A percentile compares a stretch with the other conserved stretches of the same genome.
Evolutionary conservation across 1,140 invertebrate genomes (phyloP).

Genomic region (Cotesia typhae): DNA sequence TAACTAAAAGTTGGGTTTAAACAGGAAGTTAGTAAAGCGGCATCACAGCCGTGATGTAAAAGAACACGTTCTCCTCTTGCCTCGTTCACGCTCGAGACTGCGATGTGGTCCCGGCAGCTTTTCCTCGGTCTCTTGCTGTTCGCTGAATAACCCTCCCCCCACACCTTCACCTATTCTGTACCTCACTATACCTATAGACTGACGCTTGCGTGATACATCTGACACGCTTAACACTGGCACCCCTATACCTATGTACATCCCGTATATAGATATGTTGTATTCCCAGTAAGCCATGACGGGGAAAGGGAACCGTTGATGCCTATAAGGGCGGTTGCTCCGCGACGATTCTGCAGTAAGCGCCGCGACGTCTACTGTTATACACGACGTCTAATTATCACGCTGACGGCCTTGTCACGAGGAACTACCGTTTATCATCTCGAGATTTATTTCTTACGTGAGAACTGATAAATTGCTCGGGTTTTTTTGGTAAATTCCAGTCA

Average conservation of each 20-base stretch:
- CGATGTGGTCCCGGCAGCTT: slow-evolving; percentile 9
- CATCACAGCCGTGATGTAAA: slow-evolving; percentile 25
- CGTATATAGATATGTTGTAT: too few species aligned
- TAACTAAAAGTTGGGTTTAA: slow-evolving; percentile 30
- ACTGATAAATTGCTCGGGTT: too few species aligned
- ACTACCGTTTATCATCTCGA: not conserved
- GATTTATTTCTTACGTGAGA: too few species aligned
- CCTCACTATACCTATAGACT: not conserved
- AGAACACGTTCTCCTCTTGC: slow-evolving; percentile 14
- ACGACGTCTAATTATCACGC: not conserved
- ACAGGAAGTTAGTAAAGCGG: slow-evolving; percentile 30
- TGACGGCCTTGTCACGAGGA: slow-evolving; percentile 1
- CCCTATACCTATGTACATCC: too few species aligned
- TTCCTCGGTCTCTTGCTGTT: not conserved
- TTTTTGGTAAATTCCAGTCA: too few species aligned
- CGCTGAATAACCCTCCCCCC: too few species aligned
- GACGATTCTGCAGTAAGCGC: slow-evolving; percentile 62
- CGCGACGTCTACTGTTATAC: slow-evolving; percentile 53
- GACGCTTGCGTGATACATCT: slow-evolving; percentile 28
- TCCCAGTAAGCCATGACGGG: slow-evolving; percentile 12
- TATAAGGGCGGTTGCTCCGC: slow-evolving; percentile 65
- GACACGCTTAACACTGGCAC: not conserved
- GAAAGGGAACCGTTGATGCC: slow-evolving; percentile 46
- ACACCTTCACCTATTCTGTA: too few species aligned
- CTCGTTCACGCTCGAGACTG: slow-evolving; percentile 1